Percentiles rank a stretch among this genome's conserved stretches.
Conservation (phyloP, 2,113 vertebrate genomes). For the Halcyon malimbica region DNA sequence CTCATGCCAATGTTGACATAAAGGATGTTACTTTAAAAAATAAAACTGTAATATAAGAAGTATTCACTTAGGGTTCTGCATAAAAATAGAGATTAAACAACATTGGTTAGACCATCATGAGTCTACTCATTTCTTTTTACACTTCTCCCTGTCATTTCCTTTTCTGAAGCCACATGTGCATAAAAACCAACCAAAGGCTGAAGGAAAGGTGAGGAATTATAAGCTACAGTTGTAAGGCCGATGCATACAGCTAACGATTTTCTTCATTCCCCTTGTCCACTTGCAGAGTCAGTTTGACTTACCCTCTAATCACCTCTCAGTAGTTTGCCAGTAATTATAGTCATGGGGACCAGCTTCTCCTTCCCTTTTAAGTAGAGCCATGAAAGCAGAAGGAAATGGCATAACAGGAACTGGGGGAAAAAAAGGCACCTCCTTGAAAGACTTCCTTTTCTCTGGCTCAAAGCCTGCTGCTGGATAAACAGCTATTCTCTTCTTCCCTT, state of each 20-base stretch:
- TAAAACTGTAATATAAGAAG: neutral
- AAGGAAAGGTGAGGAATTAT: neutral
- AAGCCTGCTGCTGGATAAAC: neutral
- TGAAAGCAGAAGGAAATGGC: conserved; percentile 17
- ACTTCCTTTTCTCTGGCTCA: neutral
- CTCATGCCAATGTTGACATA: neutral
- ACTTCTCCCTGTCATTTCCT: neutral
- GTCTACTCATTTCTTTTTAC: neutral
- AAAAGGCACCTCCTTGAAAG: neutral
- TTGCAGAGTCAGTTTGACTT: conserved; percentile 3
- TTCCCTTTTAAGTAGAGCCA: conserved; percentile 5
- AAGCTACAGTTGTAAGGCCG: neutral
- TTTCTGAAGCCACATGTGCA: neutral
- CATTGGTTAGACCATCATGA: neutral
- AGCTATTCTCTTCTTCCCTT: neutral
- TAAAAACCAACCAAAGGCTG: neutral
- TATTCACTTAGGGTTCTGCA: neutral
- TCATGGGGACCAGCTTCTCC: neutral
- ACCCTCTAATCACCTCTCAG: conserved; percentile 21
- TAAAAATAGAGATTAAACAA: neutral
- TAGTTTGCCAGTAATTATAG: conserved; percentile 14
- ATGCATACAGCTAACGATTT: neutral
- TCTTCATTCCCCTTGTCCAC: neutral
- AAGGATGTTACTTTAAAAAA: neutral
- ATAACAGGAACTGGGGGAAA: neutral